Evolutionary conservation across 2,888 invertebrate species (phyloP).

Genomic region (Gibbula magus): DNA sequence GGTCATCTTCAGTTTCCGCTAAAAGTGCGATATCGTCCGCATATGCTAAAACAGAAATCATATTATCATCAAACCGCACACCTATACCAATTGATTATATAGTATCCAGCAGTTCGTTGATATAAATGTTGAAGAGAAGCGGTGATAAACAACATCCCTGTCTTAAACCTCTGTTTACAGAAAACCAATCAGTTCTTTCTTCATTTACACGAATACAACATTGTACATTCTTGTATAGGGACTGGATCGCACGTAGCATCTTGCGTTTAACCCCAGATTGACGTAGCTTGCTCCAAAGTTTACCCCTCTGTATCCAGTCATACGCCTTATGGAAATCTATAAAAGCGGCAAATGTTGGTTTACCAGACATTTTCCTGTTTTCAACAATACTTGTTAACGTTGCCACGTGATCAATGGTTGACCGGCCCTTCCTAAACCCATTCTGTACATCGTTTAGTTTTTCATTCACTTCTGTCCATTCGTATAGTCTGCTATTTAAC

Average conservation of each 20-base stretch:
- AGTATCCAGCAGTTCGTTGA: too few species aligned
- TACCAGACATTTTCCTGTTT: not conserved
- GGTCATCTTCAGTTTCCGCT: too few species aligned
- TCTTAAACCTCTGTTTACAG: too few species aligned
- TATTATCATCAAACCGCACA: too few species aligned
- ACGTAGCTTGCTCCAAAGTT: not conserved
- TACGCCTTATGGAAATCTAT: not conserved
- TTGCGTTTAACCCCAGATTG: not conserved
- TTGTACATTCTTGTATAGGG: not conserved
- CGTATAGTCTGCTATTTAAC: not conserved
- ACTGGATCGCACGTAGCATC: not conserved
- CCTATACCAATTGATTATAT: too few species aligned
- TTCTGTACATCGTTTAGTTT: not conserved
- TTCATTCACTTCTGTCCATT: not conserved
- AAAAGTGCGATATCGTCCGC: too few species aligned
- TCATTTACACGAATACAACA: not conserved
- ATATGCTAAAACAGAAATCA: too few species aligned
- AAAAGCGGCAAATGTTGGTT: not conserved
- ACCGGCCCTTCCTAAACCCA: too few species aligned
- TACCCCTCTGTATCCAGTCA: not conserved
- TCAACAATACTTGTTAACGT: not conserved
- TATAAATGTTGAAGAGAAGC: too few species aligned
- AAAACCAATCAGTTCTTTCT: not conserved
- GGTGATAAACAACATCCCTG: too few species aligned
- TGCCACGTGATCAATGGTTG: not conserved